Evolutionary conservation across 2,888 invertebrate species (phyloP).

Genomic region (Agriopis aurantiaria): DNA sequence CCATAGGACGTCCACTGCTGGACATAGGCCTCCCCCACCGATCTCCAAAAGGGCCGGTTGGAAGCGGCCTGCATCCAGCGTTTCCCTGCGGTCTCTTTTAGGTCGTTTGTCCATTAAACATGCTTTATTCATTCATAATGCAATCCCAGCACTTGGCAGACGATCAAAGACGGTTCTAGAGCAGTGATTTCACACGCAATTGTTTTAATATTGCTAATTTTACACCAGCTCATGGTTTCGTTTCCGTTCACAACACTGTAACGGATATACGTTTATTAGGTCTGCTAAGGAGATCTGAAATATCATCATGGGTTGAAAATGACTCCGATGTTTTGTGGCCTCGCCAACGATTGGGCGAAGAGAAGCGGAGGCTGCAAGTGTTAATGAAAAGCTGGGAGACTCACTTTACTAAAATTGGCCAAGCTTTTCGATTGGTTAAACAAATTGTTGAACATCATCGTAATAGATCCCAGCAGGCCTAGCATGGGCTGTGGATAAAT

Average conservation of each 20-base stretch:
- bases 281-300: slow-evolving; percentile 1
- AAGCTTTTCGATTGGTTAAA: too few species aligned
- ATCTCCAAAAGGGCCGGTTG: too few species aligned
- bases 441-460: too few species aligned
- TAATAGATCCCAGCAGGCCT: too few species aligned
- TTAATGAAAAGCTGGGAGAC: too few species aligned
- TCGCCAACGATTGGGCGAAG: not conserved
- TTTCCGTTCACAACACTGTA: slow-evolving; percentile 20
- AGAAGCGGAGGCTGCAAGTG: not conserved
- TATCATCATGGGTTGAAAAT: slow-evolving; percentile 1
- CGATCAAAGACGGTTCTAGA: slow-evolving; percentile 36
- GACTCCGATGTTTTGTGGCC: not conserved
- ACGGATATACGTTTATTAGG: slow-evolving; percentile 11
- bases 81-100: too few species aligned
- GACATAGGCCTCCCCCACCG: too few species aligned
- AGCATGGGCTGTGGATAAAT: too few species aligned
- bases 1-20: too few species aligned
- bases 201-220: slow-evolving; percentile 23
- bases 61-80: too few species aligned
- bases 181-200: slow-evolving; percentile 24
- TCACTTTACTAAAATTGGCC: too few species aligned
- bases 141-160: slow-evolving; percentile 35
- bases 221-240: slow-evolving; percentile 11
- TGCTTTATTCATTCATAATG: slow-evolving; percentile 38
- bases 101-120: too few species aligned